Percentiles rank a stretch among this genome's conserved stretches.
Evolutionary conservation across 2,797 vertebrate species (phyloP).

Genomic region (Martes flavigula): DNA sequence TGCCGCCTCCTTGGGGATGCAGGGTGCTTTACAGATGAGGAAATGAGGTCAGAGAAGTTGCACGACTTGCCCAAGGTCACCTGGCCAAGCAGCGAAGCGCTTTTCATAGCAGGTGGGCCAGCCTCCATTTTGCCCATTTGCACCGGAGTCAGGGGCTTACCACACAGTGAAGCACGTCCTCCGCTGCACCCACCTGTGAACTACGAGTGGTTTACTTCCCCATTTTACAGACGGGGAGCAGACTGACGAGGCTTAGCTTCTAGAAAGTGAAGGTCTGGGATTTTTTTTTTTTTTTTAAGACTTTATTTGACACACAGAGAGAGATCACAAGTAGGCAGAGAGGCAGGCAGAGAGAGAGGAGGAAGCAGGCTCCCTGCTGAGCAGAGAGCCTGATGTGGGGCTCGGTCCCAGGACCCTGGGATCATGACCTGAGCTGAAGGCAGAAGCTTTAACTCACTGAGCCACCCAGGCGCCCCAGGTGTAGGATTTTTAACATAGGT

Average conservation of each 20-base stretch:
- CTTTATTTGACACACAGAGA: no score
- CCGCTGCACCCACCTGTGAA: neutral
- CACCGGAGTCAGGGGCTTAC: neutral
- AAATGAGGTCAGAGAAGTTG: neutral
- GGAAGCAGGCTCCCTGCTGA: no score
- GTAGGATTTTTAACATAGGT: neutral
- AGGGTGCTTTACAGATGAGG: neutral
- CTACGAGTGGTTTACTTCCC: neutral
- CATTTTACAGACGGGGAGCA: neutral
- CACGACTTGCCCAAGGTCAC: neutral
- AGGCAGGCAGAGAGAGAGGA: no score
- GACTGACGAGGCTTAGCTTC: neutral
- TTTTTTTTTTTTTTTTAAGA: no score
- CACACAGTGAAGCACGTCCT: neutral
- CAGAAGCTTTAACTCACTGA: no score
- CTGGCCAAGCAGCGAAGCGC: neutral
- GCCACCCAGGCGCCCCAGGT: no score
- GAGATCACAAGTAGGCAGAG: no score
- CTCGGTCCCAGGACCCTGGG: no score
- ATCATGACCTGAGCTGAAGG: no score
- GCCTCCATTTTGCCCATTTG: neutral
- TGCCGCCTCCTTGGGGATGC: neutral
- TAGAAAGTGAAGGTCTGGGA: neutral
- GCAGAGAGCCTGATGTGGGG: no score
- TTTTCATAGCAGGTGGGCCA: neutral